Conservation (phyloP, 2,113 vertebrate species). For the Polypterus senegalus region DNA sequence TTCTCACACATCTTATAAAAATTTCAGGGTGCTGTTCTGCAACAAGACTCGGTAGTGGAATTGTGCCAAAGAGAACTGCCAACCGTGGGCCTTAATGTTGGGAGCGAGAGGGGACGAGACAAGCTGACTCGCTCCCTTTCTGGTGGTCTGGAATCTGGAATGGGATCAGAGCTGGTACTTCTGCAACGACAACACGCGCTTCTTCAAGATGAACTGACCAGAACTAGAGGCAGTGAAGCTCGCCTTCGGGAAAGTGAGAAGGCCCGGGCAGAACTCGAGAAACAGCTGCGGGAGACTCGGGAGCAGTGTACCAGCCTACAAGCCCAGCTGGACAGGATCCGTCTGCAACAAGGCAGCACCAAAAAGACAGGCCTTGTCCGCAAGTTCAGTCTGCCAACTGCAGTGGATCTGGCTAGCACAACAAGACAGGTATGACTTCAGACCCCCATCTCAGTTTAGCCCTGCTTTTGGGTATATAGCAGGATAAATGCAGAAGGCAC, state of each 20-base stretch:
- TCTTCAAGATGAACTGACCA: constrained; percentile 69
- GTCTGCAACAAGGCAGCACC: constrained; percentile 14
- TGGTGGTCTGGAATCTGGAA: constrained; percentile 34
- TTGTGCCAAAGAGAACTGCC: constrained; percentile 46
- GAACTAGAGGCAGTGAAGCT: constrained; percentile 57
- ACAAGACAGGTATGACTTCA: neutral
- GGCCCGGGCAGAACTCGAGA: constrained; percentile 49
- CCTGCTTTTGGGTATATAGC: neutral
- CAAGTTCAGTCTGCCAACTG: constrained; percentile 21
- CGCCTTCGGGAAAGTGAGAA: constrained; percentile 67
- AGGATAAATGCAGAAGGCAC: neutral
- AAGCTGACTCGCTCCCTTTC: constrained; percentile 42
- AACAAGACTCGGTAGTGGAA: constrained; percentile 72
- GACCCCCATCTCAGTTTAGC: neutral
- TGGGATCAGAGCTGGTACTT: constrained; percentile 52
- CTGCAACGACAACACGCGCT: constrained; percentile 70
- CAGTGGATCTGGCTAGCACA: neutral
- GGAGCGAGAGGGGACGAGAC: constrained; percentile 25
- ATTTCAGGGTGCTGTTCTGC: constrained; percentile 56
- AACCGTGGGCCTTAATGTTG: neutral
- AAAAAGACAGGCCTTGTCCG: constrained; percentile 7
- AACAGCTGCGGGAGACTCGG: constrained; percentile 37
- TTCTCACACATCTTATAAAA: neutral
- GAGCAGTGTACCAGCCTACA: constrained; percentile 16
- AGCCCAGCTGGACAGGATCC: constrained; percentile 1